Conservation (phyloP, 2,888 invertebrate species). For the Pterobdella sp. region DNA sequence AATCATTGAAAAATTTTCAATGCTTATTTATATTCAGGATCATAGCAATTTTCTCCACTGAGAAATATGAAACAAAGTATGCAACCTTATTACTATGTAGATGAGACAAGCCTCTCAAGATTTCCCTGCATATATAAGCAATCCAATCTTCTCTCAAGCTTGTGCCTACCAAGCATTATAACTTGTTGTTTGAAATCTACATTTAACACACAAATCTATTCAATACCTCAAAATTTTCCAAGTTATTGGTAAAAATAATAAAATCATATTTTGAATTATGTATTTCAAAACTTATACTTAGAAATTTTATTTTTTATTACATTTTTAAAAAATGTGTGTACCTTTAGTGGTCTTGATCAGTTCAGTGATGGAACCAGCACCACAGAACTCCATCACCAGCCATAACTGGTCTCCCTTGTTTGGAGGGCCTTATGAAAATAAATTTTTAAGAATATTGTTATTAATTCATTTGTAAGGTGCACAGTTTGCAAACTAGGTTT, state of each 20-base stretch:
- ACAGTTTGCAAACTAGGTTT: no score
- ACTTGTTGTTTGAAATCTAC: no score
- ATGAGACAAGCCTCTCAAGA: slow-evolving; percentile 47
- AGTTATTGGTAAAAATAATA: no score
- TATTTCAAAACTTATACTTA: no score
- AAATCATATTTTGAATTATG: no score
- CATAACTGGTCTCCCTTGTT: slow-evolving; percentile 98
- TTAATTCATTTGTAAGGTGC: not conserved
- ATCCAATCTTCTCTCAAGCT: slow-evolving; percentile 99
- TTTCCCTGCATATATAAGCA: slow-evolving; percentile 91
- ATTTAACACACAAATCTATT: no score
- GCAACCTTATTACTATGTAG: slow-evolving; percentile 55
- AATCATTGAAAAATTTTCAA: not conserved
- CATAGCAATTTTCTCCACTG: not conserved
- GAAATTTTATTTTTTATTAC: no score
- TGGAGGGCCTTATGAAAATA: slow-evolving; percentile 58
- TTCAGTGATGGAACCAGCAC: slow-evolving; percentile 96
- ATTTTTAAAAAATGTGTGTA: no score
- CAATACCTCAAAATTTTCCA: no score
- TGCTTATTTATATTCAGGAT: not conserved
- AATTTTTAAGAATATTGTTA: not conserved
- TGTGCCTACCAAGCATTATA: slow-evolving; percentile 59
- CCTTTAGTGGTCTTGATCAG: slow-evolving; percentile 89
- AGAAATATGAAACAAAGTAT: slow-evolving; percentile 48
- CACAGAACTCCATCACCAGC: slow-evolving; percentile 98